A percentile compares a stretch with the other conserved stretches of the same genome.
Conservation (phyloP, 2,113 vertebrate genomes). For the Phyllostomus hastatus region DNA sequence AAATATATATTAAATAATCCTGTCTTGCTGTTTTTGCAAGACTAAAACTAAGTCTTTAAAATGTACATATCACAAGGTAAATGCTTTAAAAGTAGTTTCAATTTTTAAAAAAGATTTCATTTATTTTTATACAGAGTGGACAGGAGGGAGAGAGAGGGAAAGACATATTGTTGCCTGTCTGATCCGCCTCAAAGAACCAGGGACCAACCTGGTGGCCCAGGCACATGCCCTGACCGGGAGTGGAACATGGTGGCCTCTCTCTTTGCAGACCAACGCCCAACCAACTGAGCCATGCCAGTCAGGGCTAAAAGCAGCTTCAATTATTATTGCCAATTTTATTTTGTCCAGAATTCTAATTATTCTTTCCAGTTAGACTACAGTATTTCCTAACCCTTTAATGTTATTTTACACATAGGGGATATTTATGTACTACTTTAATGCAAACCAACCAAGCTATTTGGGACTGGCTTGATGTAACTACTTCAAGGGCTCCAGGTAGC, state of each 20-base stretch:
- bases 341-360: neutral
- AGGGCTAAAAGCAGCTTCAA: neutral
- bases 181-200: accelerated
- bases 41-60: neutral
- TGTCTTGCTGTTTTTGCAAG: neutral
- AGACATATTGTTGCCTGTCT: no score
- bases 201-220: no score
- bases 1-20: neutral
- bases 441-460: neutral
- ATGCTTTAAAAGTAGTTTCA: neutral
- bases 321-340: neutral
- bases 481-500: neutral
- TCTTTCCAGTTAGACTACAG: neutral
- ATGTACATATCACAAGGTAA: neutral
- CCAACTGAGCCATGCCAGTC: no score
- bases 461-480: neutral
- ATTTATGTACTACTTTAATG: neutral
- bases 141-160: no score
- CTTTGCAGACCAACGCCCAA: no score
- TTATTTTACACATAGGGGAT: neutral
- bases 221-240: no score
- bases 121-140: no score
- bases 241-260: no score
- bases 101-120: no score
- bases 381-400: neutral